Evolutionary conservation across 2,797 vertebrate genomes (phyloP), one percentile per base, ranked within the genome.

Genomic region (Distichodus sexfasciatus): DNA sequence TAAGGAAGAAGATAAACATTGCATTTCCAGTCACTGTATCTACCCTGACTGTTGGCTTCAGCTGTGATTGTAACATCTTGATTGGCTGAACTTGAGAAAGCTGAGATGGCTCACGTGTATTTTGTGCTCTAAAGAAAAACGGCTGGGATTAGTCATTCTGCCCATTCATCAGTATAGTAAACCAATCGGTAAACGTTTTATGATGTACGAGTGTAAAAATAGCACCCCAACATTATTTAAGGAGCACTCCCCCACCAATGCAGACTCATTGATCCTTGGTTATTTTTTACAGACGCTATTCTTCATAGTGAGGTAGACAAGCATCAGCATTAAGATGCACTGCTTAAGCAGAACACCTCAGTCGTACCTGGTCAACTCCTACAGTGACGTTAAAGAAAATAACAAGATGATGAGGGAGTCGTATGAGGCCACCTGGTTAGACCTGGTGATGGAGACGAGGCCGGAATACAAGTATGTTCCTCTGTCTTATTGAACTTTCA

Each of bases 371-470:
- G 60, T 83, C 61, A 83, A 84, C 64, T 72, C 78, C 8, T 76
- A 79, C 73, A 80, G 81, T 40, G 74, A 83, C 14, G 62, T 84
- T 6, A 74, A 68, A 28, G 83, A 84, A 53, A 55, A 28, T 8
- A 59, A 84, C 51, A 54, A 76, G 53, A 44, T 38, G 21, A 65
- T 65, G 50, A 80, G 19, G 58, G 81, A 84, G 48, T 69, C 64
- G 0, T 83, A 74, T 60, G 66, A 81, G 11, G 76, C 69, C 36
- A 66, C 78, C 26, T 83, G 81, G 83, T 47, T 81, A 59, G 76
- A 83, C 40, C 58, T 84, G 70, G 78, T 80, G 44, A 79, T 83
- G 76, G 81, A 83, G 71, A 82, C 76, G 2, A 79, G 76, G 59
- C 79, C 83, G 44, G 76, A 81, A 51, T 65, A 76, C 53, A 81